phyloP scores from a whole-genome alignment of 2,113 vertebrate genomes.

The Misgurnus mizolepis region DNA sequence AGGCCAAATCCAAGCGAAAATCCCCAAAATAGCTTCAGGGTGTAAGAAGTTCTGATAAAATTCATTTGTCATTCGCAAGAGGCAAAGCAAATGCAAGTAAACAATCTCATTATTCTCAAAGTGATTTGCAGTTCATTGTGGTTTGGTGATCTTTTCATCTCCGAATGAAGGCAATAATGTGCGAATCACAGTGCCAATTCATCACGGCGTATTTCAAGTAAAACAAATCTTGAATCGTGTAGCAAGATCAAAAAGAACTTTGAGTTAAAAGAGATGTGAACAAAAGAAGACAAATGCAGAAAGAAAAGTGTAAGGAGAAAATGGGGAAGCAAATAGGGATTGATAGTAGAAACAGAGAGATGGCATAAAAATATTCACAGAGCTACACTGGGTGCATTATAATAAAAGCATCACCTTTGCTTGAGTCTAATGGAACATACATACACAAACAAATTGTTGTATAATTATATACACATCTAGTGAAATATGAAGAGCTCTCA shows the following conservation, averaged over 20 bases:
- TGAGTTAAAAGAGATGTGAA: constrained; percentile 10
- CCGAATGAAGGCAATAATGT: constrained; percentile 5
- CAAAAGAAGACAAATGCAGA: constrained; percentile 18
- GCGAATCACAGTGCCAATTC: constrained; percentile 29
- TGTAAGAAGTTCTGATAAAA: no score
- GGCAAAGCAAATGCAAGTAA: neutral
- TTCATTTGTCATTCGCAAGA: neutral
- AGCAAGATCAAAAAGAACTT: constrained; percentile 33
- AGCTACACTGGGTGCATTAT: neutral
- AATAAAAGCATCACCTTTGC: neutral
- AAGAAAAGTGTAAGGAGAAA: constrained; percentile 11
- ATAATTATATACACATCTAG: neutral
- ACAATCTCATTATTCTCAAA: constrained; percentile 2
- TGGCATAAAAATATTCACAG: neutral
- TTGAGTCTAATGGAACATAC: neutral
- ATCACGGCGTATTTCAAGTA: constrained; percentile 28
- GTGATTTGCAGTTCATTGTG: neutral
- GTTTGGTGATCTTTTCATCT: constrained; percentile 37
- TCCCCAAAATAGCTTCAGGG: no score
- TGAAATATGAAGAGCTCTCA: neutral
- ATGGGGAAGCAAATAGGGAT: neutral
- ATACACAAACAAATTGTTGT: neutral
- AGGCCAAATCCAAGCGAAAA: no score
- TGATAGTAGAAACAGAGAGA: constrained; percentile 10
- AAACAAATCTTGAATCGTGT: constrained; percentile 32